phyloP scores from a whole-genome alignment of 2,797 vertebrate species.

The Glossophaga mutica region DNA sequence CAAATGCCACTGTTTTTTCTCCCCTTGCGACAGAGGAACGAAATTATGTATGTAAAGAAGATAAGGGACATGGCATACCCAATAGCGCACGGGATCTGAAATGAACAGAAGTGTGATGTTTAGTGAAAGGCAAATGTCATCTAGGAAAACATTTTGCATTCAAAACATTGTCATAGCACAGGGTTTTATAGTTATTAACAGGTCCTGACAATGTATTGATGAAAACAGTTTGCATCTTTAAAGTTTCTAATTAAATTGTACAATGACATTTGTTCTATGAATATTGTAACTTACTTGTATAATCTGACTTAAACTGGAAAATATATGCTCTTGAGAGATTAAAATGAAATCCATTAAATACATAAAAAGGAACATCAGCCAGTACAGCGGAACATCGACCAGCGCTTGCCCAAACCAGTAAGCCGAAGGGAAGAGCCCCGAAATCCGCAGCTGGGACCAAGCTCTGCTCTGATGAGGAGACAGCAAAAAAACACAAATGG shows the following conservation, averaged over 20 bases:
- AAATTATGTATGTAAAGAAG: conserved; percentile 88
- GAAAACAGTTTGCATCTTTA: background rate
- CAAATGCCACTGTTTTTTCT: conserved; percentile 88
- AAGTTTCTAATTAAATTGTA: background rate
- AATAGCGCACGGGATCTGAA: conserved; percentile 82
- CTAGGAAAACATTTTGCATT: background rate
- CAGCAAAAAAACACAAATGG: background rate
- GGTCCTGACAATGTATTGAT: no score
- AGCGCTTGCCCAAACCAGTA: conserved; percentile 93
- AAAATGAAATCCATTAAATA: background rate
- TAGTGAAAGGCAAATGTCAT: background rate
- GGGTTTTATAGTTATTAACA: background rate
- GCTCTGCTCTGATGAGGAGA: conserved; percentile 84
- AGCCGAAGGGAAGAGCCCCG: conserved; percentile 90
- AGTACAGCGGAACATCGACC: conserved; percentile 90
- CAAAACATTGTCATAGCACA: background rate
- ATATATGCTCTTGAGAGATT: fast-evolving
- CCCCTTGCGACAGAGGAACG: conserved; percentile 87
- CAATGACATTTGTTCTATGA: background rate
- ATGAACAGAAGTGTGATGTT: background rate
- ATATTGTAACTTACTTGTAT: conserved; percentile 35
- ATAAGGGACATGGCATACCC: conserved; percentile 87
- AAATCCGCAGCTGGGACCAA: conserved; percentile 86
- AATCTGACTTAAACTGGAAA: fast-evolving
- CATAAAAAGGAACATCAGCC: conserved; percentile 72